Conservation (phyloP, 2,113 vertebrate species). For the Bucco capensis region DNA sequence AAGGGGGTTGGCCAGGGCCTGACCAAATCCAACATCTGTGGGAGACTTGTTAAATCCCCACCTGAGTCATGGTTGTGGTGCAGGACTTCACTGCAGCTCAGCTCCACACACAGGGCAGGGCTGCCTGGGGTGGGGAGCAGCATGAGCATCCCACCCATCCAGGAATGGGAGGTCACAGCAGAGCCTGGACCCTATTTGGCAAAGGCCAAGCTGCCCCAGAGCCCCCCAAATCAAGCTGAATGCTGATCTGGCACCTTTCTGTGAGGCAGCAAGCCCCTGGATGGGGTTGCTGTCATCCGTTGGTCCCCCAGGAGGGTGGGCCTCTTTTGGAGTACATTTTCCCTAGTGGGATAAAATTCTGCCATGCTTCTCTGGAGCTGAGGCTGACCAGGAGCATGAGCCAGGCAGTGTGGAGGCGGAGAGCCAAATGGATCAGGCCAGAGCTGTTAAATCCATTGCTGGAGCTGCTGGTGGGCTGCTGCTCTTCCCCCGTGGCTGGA, state of each 20-base stretch:
- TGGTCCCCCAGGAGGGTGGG: neutral
- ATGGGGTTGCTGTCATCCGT: accelerated
- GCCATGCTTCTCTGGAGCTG: neutral
- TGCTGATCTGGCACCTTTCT: neutral
- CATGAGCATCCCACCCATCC: neutral
- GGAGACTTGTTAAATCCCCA: conserved; percentile 31
- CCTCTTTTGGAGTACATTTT: neutral
- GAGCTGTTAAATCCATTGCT: conserved; percentile 40
- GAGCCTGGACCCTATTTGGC: neutral
- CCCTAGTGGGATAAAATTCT: neutral
- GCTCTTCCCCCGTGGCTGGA: neutral
- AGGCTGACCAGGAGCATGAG: neutral
- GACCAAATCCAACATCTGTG: neutral
- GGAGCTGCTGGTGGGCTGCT: neutral
- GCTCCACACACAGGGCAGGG: neutral
- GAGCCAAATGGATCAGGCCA: neutral
- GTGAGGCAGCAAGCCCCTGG: neutral
- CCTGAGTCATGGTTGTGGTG: conserved; percentile 22
- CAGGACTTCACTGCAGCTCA: neutral
- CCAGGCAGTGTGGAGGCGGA: neutral
- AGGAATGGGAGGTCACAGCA: neutral
- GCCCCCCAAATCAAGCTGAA: neutral
- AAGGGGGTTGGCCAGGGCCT: neutral
- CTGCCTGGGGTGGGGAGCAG: neutral
- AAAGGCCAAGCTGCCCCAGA: neutral